Conservation (phyloP, 1,140 invertebrate genomes). For the Diorhabda elongata region DNA sequence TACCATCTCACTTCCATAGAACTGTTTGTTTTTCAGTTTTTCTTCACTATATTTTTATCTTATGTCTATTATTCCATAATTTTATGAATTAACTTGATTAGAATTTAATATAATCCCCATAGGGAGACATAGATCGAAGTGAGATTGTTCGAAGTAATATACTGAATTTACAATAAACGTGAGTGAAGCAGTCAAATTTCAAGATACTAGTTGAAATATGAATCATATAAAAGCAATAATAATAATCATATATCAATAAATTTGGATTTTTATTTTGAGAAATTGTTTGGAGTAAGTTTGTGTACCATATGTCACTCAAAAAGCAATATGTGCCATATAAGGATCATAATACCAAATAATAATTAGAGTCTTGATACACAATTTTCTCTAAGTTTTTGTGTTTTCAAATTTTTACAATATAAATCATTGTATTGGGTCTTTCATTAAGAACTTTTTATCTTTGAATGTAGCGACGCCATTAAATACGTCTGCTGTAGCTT, state of each 20-base stretch:
- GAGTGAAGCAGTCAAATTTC: neutral
- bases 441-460: too few relatives aligned
- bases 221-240: neutral
- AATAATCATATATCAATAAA: neutral
- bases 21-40: too few relatives aligned
- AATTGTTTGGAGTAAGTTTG: neutral
- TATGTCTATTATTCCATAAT: too few relatives aligned
- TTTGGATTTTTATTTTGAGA: neutral
- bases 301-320: constrained; percentile 15
- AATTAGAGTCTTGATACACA: constrained; percentile 15
- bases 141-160: too few relatives aligned
- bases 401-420: constrained; percentile 6
- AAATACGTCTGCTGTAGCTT: too few relatives aligned
- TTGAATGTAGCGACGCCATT: too few relatives aligned
- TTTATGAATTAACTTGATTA: too few relatives aligned
- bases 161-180: neutral
- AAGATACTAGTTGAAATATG: too few relatives aligned
- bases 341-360: constrained; percentile 33
- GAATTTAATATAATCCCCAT: too few relatives aligned
- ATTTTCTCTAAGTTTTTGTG: constrained; percentile 3
- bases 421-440: neutral
- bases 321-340: constrained; percentile 37
- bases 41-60: too few relatives aligned
- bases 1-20: too few relatives aligned
- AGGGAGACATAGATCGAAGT: too few relatives aligned